Evolutionary conservation across 2,113 vertebrate species (phyloP), one percentile per base, ranked within the genome.

Genomic region (Nerophis lumbriciformis): DNA sequence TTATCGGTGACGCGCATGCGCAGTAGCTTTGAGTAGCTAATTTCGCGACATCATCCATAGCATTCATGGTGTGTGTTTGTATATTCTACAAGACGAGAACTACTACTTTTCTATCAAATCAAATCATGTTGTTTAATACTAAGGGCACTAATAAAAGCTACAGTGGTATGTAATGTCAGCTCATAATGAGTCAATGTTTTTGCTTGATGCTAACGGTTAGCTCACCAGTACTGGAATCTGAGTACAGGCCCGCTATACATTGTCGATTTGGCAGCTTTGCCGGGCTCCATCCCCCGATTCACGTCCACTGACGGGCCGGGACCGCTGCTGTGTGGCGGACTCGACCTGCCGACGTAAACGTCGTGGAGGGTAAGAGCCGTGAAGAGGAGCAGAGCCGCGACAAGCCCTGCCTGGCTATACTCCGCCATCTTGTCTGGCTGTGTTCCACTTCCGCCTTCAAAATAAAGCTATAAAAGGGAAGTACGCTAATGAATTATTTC

Each of bases 211-310:
- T 53, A 35, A 21, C n/a, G 35, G 53, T 69, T 54, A 56, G 11
- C 61, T 42, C 63, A 91, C 90, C 90, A 92, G 84, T 83, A 92
- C 73, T 88, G 90, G 75, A 92, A 91, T 67, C 62, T 70, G 44
- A 92, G 87, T 6, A 87, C 80, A 0, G 89, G 88, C 8, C 90
- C 88, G 8, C 72, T 78, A 78, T 89, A 90, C 44, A 81, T 14
- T 5, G 78, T 63, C 5, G 77, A 36, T 49, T 84, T 87, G 48
- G 63, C 72, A 15, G 74, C 42, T 66, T 68, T 84, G 4, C 63
- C 69, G 28, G 68, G n/a, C 11, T 70, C 78, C 3, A 36, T 14
- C 53, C 62, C 65, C 21, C 60, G 10, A 15, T 12, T 4, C 2
- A 1, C 5, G 8, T 67, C 60, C 52, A 44, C 9, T 5, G 53